phyloP scores from a whole-genome alignment of 2,888 invertebrate species.

The Eilema griseolum region DNA sequence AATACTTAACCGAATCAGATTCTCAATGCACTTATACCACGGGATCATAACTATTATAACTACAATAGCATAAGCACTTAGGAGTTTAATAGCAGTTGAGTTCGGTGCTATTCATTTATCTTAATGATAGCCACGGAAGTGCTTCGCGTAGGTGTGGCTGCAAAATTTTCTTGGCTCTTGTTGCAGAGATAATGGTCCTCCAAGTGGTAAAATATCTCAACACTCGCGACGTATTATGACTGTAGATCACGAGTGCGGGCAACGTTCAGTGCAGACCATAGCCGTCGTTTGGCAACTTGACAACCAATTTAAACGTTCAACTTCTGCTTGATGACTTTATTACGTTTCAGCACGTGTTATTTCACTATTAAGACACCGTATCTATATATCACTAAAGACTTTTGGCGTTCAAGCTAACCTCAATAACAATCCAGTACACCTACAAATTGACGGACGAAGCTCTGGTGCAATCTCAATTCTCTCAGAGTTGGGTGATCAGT shows the following conservation, averaged over 20 bases:
- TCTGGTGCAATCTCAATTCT: no score
- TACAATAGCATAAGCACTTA: slow-evolving; percentile 47
- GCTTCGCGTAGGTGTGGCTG: slow-evolving; percentile 42
- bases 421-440: background rate
- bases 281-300: slow-evolving; percentile 42
- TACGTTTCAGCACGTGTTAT: background rate
- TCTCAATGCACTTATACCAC: background rate
- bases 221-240: slow-evolving; percentile 51
- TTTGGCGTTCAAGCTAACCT: no score
- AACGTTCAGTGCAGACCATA: slow-evolving; percentile 37
- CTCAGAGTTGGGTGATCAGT: no score
- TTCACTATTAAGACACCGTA: background rate
- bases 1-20: no score
- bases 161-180: slow-evolving; percentile 55
- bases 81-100: slow-evolving; percentile 58
- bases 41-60: background rate
- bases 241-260: slow-evolving; percentile 36
- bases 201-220: slow-evolving; percentile 51
- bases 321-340: slow-evolving; percentile 20
- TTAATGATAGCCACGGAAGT: slow-evolving; percentile 54
- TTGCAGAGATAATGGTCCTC: slow-evolving; percentile 52
- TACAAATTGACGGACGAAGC: background rate
- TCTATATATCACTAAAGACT: no score
- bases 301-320: slow-evolving; percentile 33
- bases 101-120: slow-evolving; percentile 46